Conservation (phyloP, 2,113 vertebrate genomes). For the Pithys albifrons region DNA sequence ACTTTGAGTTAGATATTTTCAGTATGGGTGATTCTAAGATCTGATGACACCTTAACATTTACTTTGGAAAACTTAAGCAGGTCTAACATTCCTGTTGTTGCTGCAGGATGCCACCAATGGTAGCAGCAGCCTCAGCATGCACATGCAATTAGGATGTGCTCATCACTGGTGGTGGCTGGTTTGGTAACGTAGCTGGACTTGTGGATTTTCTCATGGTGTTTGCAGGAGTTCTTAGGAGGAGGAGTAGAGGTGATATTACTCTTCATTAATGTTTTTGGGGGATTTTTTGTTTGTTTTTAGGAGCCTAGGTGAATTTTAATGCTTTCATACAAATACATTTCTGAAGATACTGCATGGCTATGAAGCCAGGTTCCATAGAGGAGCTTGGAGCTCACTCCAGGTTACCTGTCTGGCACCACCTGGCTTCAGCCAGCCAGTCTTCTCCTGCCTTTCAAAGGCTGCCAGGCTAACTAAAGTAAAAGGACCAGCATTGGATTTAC, state of each 20-base stretch:
- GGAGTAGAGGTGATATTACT: background rate
- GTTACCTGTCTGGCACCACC: background rate
- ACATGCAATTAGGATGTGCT: fast-evolving
- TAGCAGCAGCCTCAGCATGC: background rate
- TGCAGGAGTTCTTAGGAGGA: background rate
- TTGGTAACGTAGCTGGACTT: background rate
- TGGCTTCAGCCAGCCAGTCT: background rate
- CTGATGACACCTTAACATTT: background rate
- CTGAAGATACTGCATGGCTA: background rate
- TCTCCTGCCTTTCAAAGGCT: background rate
- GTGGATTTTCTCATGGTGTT: background rate
- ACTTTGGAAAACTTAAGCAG: background rate
- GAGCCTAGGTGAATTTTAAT: background rate
- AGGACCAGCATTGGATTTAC: background rate
- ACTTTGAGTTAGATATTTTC: background rate
- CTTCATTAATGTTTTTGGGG: background rate
- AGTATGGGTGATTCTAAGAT: background rate
- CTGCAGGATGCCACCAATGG: background rate
- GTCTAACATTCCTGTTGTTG: background rate
- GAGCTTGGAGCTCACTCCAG: background rate
- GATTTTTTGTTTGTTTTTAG: background rate
- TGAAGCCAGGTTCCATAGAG: background rate
- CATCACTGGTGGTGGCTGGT: background rate
- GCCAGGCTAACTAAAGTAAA: background rate
- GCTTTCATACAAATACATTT: background rate